These are phyloP conservation scores for Alentia gelatinosa DNA, from an alignment of 2,888 invertebrate genomes.

Conservation along the genomic window DNA sequence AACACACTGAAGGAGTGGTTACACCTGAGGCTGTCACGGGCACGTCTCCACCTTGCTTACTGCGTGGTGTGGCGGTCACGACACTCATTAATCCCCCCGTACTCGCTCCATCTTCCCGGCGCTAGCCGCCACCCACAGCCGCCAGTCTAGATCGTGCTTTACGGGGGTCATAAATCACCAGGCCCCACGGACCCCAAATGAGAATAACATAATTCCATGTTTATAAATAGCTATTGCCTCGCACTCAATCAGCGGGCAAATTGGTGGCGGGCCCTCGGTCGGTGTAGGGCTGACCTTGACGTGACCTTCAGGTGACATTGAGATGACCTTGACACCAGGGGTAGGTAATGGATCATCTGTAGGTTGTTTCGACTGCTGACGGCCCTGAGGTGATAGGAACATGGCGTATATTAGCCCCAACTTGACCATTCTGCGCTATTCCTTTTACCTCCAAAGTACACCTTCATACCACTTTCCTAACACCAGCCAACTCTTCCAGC, in stretches of 20 bases:
- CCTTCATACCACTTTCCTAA: too few species aligned
- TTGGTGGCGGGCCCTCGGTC: slow-evolving; percentile 8
- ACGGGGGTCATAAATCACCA: neutral
- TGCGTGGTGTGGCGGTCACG: neutral
- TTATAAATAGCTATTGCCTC: slow-evolving; percentile 29
- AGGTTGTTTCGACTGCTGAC: neutral
- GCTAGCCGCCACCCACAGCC: neutral
- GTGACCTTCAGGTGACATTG: neutral
- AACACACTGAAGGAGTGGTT: too few species aligned
- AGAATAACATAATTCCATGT: slow-evolving; percentile 49
- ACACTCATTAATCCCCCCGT: neutral
- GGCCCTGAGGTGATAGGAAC: too few species aligned
- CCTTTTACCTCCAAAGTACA: too few species aligned
- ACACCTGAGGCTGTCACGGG: neutral
- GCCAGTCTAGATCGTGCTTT: neutral
- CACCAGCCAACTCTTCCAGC: too few species aligned
- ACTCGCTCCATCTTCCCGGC: neutral
- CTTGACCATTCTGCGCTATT: too few species aligned
- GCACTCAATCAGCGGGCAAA: slow-evolving; percentile 35
- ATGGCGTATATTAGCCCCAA: too few species aligned
- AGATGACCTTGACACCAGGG: neutral
- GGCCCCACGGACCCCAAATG: neutral
- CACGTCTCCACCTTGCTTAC: neutral
- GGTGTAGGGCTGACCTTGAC: neutral
- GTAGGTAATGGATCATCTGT: neutral